These are phyloP conservation scores for Acrossocheilus fasciatus DNA, from an alignment of 2,797 vertebrate species.

Conservation along the genomic window DNA sequence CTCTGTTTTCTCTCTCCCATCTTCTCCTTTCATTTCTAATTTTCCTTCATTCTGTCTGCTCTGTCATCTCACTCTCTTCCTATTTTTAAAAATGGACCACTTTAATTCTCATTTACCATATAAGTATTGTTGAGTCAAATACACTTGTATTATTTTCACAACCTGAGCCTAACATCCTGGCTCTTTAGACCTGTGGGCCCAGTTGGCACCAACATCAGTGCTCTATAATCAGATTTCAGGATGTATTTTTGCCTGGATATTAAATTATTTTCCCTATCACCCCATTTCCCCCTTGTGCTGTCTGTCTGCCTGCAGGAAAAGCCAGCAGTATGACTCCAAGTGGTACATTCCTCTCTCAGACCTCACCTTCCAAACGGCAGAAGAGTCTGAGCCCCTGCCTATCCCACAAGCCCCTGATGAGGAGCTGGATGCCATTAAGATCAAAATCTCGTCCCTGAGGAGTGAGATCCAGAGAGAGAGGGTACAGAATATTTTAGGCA, in stretches of 20 bases:
- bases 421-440: constrained; percentile 95
- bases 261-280: constrained; percentile 43
- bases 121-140: constrained; percentile 6
- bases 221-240: constrained; percentile 49
- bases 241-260: constrained; percentile 52
- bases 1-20: neutral
- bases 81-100: constrained; percentile 9
- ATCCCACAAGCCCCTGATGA: constrained; percentile 93
- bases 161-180: constrained; percentile 2
- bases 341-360: constrained; percentile 97
- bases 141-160: constrained; percentile 27
- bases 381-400: constrained; percentile 87
- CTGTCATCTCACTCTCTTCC: neutral
- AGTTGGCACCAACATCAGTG: neutral
- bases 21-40: neutral
- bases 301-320: constrained; percentile 83
- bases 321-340: constrained; percentile 97
- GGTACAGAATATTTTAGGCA: constrained; percentile 70
- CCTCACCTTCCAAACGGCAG: constrained; percentile 92
- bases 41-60: neutral
- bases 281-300: neutral
- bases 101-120: neutral
- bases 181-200: neutral
- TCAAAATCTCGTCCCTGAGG: constrained; percentile 98
- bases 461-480: constrained; percentile 96